These are phyloP conservation scores for Sphaeramia orbicularis DNA, from an alignment of 2,797 vertebrate species.

Conservation along the genomic window DNA sequence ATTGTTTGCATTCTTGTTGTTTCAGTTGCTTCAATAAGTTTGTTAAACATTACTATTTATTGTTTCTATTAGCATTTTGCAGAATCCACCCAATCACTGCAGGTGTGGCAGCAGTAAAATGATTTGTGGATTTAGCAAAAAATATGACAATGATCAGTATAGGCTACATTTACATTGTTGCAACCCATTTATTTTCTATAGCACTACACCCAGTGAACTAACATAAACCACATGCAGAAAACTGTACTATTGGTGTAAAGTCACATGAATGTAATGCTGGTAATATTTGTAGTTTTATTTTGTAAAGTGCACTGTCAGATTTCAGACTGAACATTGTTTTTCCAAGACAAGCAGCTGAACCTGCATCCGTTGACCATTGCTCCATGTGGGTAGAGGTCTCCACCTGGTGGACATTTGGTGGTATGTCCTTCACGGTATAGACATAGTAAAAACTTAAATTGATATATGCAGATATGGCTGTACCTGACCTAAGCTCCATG, in stretches of 20 bases:
- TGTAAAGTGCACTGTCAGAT: neutral
- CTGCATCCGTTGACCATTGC: neutral
- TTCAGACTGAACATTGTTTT: neutral
- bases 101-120: too few species aligned
- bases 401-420: constrained; percentile 50
- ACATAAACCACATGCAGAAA: neutral
- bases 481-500: too few species aligned
- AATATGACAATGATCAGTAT: neutral
- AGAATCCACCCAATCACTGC: too few species aligned
- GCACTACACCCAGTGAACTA: neutral
- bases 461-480: too few species aligned
- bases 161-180: neutral
- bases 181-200: too few species aligned
- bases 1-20: too few species aligned
- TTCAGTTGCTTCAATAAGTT: too few species aligned
- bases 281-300: neutral
- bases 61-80: too few species aligned
- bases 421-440: neutral
- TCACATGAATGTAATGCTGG: neutral
- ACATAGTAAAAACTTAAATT: too few species aligned
- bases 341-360: neutral
- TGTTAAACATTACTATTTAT: too few species aligned
- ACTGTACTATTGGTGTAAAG: neutral
- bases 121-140: too few species aligned
- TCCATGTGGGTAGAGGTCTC: constrained; percentile 16